These are phyloP conservation scores for Coracias cyanogaster DNA, from an alignment of 2,797 vertebrate species.

Conservation along the genomic window DNA sequence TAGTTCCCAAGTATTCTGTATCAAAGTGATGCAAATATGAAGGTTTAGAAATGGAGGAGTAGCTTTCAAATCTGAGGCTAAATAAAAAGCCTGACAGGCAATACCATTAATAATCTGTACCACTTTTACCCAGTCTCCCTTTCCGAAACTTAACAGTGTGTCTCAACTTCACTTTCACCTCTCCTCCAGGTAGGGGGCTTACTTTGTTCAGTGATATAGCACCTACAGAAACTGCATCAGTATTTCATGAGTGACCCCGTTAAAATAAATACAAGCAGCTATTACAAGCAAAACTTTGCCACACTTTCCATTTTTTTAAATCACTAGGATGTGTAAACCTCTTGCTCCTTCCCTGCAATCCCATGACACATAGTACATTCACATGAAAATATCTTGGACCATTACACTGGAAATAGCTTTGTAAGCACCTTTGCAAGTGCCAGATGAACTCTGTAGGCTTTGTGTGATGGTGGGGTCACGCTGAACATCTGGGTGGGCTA, in stretches of 20 bases:
- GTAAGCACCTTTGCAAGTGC: background rate
- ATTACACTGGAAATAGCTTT: background rate
- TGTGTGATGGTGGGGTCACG: background rate
- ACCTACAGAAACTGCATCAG: background rate
- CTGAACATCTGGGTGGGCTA: background rate
- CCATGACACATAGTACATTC: background rate
- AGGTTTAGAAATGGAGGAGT: slow-evolving; percentile 46
- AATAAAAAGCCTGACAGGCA: slow-evolving; percentile 42
- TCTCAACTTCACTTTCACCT: background rate
- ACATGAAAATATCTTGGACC: background rate
- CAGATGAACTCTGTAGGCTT: background rate
- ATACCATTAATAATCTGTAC: background rate
- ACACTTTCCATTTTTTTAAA: background rate
- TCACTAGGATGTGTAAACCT: background rate
- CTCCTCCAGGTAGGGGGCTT: slow-evolving; percentile 17
- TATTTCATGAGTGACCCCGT: background rate
- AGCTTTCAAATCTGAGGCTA: slow-evolving; percentile 36
- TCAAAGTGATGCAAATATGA: slow-evolving; percentile 53
- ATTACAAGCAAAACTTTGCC: background rate
- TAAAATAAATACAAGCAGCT: background rate
- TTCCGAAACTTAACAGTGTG: slow-evolving; percentile 5
- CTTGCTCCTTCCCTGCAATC: background rate
- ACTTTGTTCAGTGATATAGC: background rate
- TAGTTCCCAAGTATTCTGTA: slow-evolving; percentile 62
- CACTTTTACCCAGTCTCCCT: background rate